Evolutionary conservation across 2,113 vertebrate genomes (phyloP).

Genomic region (Colistium nudipinnis): DNA sequence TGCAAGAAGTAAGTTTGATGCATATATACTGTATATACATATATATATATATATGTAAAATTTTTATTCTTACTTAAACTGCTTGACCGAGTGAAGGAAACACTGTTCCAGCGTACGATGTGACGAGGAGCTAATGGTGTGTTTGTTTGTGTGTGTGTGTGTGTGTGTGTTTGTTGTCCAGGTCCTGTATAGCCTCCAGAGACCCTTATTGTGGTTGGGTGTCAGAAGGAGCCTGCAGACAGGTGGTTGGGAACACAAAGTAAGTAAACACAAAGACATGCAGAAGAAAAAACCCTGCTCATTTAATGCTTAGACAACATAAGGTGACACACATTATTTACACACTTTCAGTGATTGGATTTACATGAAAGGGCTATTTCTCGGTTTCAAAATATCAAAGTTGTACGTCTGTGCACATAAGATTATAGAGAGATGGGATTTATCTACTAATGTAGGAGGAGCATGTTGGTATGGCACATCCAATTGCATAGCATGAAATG

Average conservation of each 20-base stretch:
- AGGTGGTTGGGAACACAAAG: constrained; percentile 86
- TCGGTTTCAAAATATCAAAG: background rate
- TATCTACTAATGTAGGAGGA: too few relatives aligned
- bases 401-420: too few relatives aligned
- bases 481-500: too few relatives aligned
- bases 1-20: constrained; percentile 90
- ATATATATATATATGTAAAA: background rate
- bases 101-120: background rate
- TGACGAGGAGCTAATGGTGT: constrained; percentile 9
- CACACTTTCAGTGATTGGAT: background rate
- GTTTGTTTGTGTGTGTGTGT: too few relatives aligned
- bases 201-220: constrained; percentile 98
- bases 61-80: background rate
- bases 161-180: constrained; percentile 67
- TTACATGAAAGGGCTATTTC: background rate
- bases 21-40: too few relatives aligned
- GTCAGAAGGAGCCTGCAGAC: constrained; percentile 88
- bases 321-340: too few relatives aligned
- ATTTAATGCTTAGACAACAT: background rate
- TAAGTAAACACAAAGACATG: constrained; percentile 75
- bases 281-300: background rate
- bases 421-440: background rate
- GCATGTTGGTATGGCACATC: background rate
- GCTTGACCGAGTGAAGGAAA: background rate
- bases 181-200: constrained; percentile 96